A percentile compares a stretch with the other conserved stretches of the same genome.
These are phyloP conservation scores for Bradypodion pumilum DNA, from an alignment of 2,797 vertebrate species.

Conservation along the genomic window DNA sequence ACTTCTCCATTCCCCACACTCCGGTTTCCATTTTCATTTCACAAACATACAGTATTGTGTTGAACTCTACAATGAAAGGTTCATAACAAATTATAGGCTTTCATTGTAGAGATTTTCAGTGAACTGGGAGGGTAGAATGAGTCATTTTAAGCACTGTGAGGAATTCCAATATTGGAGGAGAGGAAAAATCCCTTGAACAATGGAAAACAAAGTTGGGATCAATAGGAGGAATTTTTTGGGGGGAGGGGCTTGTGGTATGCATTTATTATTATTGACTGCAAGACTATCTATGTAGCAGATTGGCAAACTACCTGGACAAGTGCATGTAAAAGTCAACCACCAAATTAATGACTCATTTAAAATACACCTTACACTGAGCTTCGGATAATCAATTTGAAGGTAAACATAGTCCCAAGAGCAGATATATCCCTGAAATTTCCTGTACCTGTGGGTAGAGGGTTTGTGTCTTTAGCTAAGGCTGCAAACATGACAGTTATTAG, in stretches of 20 bases:
- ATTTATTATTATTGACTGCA: constrained; percentile 24
- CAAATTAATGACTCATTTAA: background rate
- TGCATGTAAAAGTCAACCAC: constrained; percentile 12
- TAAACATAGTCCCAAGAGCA: background rate
- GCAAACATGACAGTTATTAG: too few relatives aligned
- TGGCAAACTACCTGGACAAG: constrained; percentile 9
- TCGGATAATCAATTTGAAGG: background rate
- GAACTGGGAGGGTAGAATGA: constrained; percentile 13
- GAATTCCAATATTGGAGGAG: background rate
- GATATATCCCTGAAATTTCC: background rate
- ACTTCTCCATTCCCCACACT: background rate
- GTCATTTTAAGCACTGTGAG: background rate
- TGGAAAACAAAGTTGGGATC: background rate
- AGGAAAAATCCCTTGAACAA: background rate
- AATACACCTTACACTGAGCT: background rate
- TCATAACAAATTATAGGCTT: background rate
- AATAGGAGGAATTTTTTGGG: background rate
- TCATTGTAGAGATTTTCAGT: constrained; percentile 7
- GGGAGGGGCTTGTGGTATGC: background rate
- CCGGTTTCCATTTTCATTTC: constrained; percentile 1
- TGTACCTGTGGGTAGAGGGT: background rate
- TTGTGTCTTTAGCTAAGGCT: background rate
- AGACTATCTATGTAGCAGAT: constrained; percentile 43
- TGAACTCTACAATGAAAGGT: constrained; percentile 9
- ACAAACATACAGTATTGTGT: background rate